Base-by-base conservation (phyloP, 2,888 invertebrate genomes). In the Caenorhabditis japonica region DNA sequence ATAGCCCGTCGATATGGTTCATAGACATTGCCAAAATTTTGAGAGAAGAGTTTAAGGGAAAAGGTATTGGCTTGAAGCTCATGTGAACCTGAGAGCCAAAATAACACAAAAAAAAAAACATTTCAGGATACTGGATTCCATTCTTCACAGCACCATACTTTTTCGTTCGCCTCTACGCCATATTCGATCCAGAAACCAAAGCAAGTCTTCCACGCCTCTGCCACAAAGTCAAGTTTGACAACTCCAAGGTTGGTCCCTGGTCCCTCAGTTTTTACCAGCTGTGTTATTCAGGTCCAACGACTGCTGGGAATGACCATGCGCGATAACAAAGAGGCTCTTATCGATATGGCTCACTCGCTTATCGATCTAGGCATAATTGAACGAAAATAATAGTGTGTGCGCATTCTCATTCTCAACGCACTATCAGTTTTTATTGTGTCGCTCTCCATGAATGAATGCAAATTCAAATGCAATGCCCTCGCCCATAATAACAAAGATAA, bases 281-380 rank as follows among this genome's bases (percentile, higher is more conserved):
- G 30, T 17, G n/a, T 30, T 19, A 19, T 52, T 51, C 17, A 75
- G 75, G 56, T 59, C 30, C 70, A 68, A 68, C 41, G 61, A 64
- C 87, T 89, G 3, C 86, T 90, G 17, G 89, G 88, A 7, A 87
- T 90, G 36, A 87, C 88, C 25, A 89, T 89, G 47, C 84, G 84
- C 15, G 88, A 89, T 46, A 75, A 88, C 8, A 88, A 89, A 47
- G 87, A 88, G 41, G 89, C 90, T 4, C 73, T 91, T 23, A 83
- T 90, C 56, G 90, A 90, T 66, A 90, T 90, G 89, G 90, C 88
- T 12, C 89, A 90, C 83, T 88, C 88, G 51, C 83, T 90, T 72
- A 89, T 90, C 47, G 90, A 90, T 55, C 84, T 87, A 39, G 90
- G 90, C 43, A 86, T 90, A 52, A 62, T 84, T 58, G 76, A 55